Base-by-base conservation (phyloP, 2,888 invertebrate genomes). In the Sepiola atlantica region DNA sequence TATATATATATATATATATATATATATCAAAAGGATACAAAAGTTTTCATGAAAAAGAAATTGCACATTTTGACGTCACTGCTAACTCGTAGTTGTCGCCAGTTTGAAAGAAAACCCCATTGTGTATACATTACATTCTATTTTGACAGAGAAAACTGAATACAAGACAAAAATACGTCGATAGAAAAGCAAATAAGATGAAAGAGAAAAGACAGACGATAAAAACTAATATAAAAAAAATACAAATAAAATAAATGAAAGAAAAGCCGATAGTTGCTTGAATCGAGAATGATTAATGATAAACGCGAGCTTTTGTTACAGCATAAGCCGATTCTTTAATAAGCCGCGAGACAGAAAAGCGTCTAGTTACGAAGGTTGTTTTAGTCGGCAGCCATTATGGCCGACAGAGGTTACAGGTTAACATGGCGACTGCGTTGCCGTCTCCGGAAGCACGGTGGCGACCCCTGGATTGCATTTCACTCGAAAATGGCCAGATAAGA, bases 21-120 rank as follows among this genome's bases (percentile, higher is more conserved):
- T 45, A 45, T 45, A 45, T 45, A 45, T 45, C n/a, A 77, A 77
- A 32, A 32, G 18, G n/a, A 77, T 14, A 12, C 18, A 77, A 77
- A 77, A 4, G 16, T 14, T 12, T n/a, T n/a, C 45, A 45, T 45
- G 45, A 45, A 18, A 6, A 77, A 77, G 32, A 77, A 77, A 16
- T n/a, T 77, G 32, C n/a, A 77, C n/a, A 16, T 32, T 77, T 32
- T 32, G 12, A 77, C 77, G 77, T 77, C 77, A 77, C 77, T 32
- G 16, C n/a, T 77, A 77, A 77, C n/a, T 77, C 77, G 77, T 77
- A n/a, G 77, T 77, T 77, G 77, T 77, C 77, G 77, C 77, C 77
- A 77, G 32, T 77, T n/a, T 77, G 77, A n/a, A 16, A n/a, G 77
- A 77, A 77, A 77, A 77, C n/a, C 77, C 45, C 77, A n/a, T 77